phyloP scores from a whole-genome alignment of 2,113 vertebrate genomes.

The Eretmochelys imbricata region DNA sequence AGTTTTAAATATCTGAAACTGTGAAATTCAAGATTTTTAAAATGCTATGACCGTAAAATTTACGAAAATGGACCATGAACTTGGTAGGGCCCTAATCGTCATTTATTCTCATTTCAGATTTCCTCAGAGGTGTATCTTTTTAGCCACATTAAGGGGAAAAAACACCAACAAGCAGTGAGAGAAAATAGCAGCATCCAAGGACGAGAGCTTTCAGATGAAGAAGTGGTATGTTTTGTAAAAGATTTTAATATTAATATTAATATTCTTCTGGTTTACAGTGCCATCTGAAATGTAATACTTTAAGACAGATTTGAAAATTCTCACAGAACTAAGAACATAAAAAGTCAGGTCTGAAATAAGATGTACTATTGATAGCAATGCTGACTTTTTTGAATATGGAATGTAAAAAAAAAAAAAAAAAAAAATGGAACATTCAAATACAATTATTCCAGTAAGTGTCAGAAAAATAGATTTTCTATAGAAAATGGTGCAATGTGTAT shows the following conservation, averaged over 20 bases:
- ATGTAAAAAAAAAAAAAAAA: not conserved
- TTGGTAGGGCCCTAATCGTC: not conserved
- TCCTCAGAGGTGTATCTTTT: slow-evolving; percentile 98
- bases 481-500: not conserved
- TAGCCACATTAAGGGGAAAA: slow-evolving; percentile 97
- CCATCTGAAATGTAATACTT: not conserved
- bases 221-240: slow-evolving; percentile 88
- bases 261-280: not conserved
- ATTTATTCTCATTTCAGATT: slow-evolving; percentile 84
- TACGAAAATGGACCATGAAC: no score
- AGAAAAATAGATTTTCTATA: not conserved
- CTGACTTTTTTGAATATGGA: not conserved
- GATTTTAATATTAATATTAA: not conserved
- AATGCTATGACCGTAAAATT: no score
- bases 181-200: slow-evolving; percentile 99
- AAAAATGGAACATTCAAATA: not conserved
- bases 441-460: not conserved
- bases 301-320: not conserved
- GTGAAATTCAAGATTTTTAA: no score
- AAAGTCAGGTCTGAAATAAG: not conserved
- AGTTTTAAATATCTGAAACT: no score
- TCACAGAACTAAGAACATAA: not conserved
- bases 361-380: not conserved
- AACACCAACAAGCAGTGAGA: slow-evolving; percentile 95
- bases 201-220: slow-evolving; percentile 97